phyloP scores from a whole-genome alignment of 2,888 invertebrate species.

The Alcis repandata region DNA sequence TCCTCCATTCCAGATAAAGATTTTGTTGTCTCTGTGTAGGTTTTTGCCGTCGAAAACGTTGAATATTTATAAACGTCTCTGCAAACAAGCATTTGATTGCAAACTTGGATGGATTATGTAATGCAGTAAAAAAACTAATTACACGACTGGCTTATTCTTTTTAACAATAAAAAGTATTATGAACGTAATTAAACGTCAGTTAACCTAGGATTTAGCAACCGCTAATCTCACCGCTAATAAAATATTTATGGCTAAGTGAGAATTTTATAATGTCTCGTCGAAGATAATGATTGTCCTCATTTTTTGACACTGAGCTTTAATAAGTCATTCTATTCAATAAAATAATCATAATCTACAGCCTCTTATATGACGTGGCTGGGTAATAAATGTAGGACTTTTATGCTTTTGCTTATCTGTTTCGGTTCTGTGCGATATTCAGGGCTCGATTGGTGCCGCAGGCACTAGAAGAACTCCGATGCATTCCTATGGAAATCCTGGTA shows the following conservation, averaged over 20 bases:
- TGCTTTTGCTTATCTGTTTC: too few species aligned
- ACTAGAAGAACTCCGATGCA: too few species aligned
- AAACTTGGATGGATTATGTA: conserved; percentile 14
- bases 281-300: not conserved
- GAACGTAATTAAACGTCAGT: conserved; percentile 41
- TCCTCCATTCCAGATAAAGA: not conserved
- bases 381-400: too few species aligned
- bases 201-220: conserved; percentile 10
- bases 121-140: conserved; percentile 22
- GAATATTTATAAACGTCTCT: conserved; percentile 34
- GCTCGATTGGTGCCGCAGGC: too few species aligned
- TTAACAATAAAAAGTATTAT: conserved; percentile 20
- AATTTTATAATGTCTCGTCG: not conserved
- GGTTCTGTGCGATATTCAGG: too few species aligned
- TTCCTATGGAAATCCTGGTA: too few species aligned
- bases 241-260: not conserved
- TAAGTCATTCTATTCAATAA: not conserved
- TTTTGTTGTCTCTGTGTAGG: conserved; percentile 3
- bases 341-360: not conserved
- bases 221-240: conserved; percentile 1
- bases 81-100: conserved; percentile 18
- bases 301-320: not conserved
- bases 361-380: not conserved
- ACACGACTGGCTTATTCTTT: conserved; percentile 11
- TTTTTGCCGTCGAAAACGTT: conserved; percentile 22